Evolutionary conservation across 2,113 vertebrate species (phyloP).

Genomic region (Bucco capensis): DNA sequence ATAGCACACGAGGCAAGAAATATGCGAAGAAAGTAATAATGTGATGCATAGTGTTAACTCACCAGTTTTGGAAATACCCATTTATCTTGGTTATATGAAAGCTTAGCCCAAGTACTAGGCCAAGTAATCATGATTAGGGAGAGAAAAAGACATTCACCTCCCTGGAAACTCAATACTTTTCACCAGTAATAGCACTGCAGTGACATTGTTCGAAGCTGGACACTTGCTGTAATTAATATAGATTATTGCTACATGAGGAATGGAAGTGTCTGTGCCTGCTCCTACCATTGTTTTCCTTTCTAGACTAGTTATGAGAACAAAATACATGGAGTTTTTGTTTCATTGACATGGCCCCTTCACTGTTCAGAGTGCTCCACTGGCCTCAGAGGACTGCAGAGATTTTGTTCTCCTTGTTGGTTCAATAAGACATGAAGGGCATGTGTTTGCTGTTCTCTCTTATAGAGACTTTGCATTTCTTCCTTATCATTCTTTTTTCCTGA

Average conservation of each 20-base stretch:
- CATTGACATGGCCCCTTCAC: background rate
- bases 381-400: background rate
- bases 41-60: slow-evolving; percentile 11
- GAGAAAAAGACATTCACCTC: slow-evolving; percentile 46
- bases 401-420: background rate
- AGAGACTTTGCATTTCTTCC: background rate
- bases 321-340: background rate
- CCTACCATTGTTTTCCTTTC: background rate
- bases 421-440: background rate
- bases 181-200: slow-evolving; percentile 23
- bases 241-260: background rate
- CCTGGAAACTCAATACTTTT: slow-evolving; percentile 26
- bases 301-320: background rate
- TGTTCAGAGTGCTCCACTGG: background rate
- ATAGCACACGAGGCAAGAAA: background rate
- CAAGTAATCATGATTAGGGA: slow-evolving; percentile 50
- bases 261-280: background rate
- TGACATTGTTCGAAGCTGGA: background rate
- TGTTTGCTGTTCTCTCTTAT: background rate
- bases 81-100: slow-evolving; percentile 43
- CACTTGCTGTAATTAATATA: slow-evolving; percentile 47
- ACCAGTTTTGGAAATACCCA: background rate
- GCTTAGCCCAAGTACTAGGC: slow-evolving; percentile 17
- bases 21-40: background rate
- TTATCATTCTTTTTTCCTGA: background rate